phyloP scores from a whole-genome alignment of 30 jellyfish, hydroid and myxozoan species.

The Chrysaora quinquecirrha region DNA sequence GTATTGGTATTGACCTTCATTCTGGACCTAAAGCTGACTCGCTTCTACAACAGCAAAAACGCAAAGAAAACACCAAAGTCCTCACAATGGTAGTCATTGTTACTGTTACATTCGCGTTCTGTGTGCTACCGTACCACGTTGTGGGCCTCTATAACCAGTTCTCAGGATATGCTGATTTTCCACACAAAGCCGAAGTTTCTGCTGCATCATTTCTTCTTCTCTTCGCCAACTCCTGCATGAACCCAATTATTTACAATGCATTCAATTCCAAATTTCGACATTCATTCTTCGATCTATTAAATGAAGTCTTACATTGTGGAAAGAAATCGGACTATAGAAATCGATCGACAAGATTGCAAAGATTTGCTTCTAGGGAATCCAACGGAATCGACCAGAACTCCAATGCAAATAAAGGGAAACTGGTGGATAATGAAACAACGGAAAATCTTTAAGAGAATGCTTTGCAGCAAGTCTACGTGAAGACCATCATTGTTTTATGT shows the following conservation, averaged over 20 bases:
- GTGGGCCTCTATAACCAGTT: conserved; percentile 70
- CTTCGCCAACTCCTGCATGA: conserved; percentile 83
- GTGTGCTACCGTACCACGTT: conserved; percentile 91
- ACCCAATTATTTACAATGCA: conserved; percentile 90
- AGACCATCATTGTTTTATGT: no score
- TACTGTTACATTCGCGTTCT: conserved; percentile 87
- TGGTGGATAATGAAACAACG: no score
- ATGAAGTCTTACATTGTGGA: conserved; percentile 49
- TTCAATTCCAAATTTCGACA: conserved; percentile 90
- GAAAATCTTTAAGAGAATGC: no score
- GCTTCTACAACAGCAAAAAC: conserved; percentile 53
- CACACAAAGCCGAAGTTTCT: conserved; percentile 45
- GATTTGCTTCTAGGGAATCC: no score
- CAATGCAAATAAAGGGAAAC: no score
- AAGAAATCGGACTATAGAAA: neutral
- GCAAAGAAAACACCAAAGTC: conserved; percentile 88
- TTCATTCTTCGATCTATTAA: conserved; percentile 75
- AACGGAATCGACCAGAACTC: no score
- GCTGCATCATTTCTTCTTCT: conserved; percentile 64
- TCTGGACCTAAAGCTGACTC: conserved; percentile 52
- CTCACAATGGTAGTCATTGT: conserved; percentile 80
- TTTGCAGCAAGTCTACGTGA: no score
- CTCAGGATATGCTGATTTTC: conserved; percentile 40
- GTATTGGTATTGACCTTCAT: conserved; percentile 74
- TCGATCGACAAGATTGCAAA: neutral